Base-by-base conservation (phyloP, 37 sponge, comb jelly and placozoan genomes). In the Cliona cf. orientalis region DNA sequence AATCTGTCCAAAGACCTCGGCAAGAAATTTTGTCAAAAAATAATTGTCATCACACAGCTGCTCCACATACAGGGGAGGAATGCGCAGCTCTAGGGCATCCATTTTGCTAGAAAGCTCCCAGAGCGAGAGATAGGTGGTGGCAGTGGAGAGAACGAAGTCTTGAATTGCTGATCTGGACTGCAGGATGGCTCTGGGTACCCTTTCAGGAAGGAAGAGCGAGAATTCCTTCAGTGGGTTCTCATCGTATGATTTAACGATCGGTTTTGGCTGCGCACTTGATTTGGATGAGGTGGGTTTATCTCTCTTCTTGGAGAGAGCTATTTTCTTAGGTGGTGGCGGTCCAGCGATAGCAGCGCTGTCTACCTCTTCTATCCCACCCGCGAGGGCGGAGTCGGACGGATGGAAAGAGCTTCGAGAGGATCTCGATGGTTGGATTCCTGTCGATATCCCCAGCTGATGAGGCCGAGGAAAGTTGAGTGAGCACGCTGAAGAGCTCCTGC, bases 11-110 rank as follows among this genome's bases (percentile, higher is more conserved):
- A 34, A 63, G 4, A 64, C 42, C 35, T 42, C 34, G 25, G 40
- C 12, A 29, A 83, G 74, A 28, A 74, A 43, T 22, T 45, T 39
- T n/a, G 26, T 42, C 0, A 83, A 40, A 32, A 83, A 74, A 14
- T 21, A 2, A 3, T 31, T 32, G 23, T 74, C 64, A 12, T 44
- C 46, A 34, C 38, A 46, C 29, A 83, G 75, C n/a, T 56, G 0
- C 4, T 64, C 23, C 14, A 0, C 40, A 55, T 74, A 83, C 12
- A 32, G 31, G 1, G 74, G 26, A 38, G 84, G 75, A 14, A 83
- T 36, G 25, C 84, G 74, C 44, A 83, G 42, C 2, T 83, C 75
- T 35, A 83, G 41, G 25, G 23, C 44, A 22, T 74, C 55, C 67
- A 83, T 21, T n/a, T 45, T 26, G 17, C 17, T 53, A 31, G 42